Evolutionary conservation across 2,888 invertebrate species (phyloP).

Genomic region (Athrips mouffetella): DNA sequence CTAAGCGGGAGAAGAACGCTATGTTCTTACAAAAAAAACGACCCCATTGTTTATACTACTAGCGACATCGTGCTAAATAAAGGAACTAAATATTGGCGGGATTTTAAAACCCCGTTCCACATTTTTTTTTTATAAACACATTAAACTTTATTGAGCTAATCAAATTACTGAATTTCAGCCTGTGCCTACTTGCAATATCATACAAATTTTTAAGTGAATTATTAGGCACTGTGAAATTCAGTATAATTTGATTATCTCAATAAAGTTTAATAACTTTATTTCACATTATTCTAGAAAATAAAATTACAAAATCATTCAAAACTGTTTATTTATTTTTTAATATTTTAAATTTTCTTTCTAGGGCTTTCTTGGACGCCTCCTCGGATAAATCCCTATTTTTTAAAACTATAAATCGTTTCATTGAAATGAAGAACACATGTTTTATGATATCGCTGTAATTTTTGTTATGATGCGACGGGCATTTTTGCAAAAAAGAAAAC

Average conservation of each 20-base stretch:
- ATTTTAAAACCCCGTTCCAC: neutral
- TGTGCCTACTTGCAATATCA: neutral
- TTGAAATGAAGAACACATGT: no score
- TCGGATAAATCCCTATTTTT: no score
- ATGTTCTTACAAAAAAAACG: neutral
- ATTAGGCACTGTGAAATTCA: neutral
- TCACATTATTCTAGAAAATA: neutral
- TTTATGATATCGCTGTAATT: no score
- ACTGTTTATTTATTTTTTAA: neutral
- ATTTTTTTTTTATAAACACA: neutral
- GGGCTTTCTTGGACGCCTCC: no score
- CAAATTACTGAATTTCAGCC: neutral
- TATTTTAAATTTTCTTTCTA: no score
- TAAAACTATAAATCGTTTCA: no score
- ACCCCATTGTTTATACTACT: neutral
- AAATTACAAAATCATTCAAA: neutral
- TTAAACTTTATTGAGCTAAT: neutral
- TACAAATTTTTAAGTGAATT: neutral
- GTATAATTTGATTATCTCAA: neutral
- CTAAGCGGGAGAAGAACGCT: neutral
- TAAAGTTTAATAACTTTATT: no score
- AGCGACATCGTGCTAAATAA: neutral
- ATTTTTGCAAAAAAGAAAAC: no score
- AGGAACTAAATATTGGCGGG: neutral
- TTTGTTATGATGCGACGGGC: no score